phyloP scores from a whole-genome alignment of 1,140 invertebrate genomes.

The Caenorhabditis remanei region DNA sequence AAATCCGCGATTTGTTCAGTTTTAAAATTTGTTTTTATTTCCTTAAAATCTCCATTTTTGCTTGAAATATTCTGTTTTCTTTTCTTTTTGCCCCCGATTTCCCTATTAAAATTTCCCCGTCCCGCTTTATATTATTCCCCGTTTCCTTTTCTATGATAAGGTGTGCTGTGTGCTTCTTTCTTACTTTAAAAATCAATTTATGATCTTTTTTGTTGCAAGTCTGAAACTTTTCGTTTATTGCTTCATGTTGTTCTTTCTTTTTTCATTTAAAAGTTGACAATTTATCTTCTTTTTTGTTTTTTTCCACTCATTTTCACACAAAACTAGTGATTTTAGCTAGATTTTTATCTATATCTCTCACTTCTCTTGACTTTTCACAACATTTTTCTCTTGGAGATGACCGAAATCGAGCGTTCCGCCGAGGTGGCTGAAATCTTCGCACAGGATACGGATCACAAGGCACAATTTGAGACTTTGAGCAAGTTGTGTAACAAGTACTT shows the following conservation, averaged over 20 bases:
- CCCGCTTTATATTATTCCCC: constrained; percentile 15
- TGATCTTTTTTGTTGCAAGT: neutral
- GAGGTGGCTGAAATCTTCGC: constrained; percentile 56
- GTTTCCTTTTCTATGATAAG: neutral
- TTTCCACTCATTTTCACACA: neutral
- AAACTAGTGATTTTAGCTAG: neutral
- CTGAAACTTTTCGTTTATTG: constrained; percentile 26
- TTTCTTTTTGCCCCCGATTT: too few species aligned
- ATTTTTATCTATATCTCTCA: neutral
- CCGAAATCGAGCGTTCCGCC: neutral
- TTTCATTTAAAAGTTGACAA: constrained; percentile 17
- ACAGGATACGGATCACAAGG: constrained; percentile 59
- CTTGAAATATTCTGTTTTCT: too few species aligned
- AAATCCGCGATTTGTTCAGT: constrained; percentile 59
- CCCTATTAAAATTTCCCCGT: too few species aligned
- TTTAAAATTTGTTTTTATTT: constrained; percentile 54
- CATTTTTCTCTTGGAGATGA: neutral
- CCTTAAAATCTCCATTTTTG: neutral
- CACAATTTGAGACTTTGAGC: constrained; percentile 43
- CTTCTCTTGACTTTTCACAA: neutral
- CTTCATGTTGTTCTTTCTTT: constrained; percentile 39
- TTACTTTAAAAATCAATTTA: constrained; percentile 40
- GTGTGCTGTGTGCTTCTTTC: constrained; percentile 20
- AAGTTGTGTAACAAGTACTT: constrained; percentile 40
- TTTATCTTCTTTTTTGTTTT: neutral